These are phyloP conservation scores for Ophonus ardosiacus DNA, from an alignment of 2,888 invertebrate genomes.

Conservation along the genomic window DNA sequence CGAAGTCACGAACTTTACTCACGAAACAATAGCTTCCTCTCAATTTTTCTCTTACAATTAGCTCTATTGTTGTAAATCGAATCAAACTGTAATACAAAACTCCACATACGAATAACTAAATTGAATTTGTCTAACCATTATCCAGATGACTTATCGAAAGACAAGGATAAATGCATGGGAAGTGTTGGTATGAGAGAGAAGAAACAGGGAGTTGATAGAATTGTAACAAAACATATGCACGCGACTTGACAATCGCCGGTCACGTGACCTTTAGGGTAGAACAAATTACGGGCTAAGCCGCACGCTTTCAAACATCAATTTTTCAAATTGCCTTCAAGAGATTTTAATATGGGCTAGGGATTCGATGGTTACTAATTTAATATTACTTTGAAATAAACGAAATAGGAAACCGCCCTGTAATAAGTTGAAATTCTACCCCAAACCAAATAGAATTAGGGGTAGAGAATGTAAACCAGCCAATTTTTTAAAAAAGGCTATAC, in stretches of 20 bases:
- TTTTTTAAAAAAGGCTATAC: no score
- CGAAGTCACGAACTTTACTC: background rate
- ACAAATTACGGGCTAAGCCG: constrained; percentile 70
- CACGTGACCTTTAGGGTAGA: constrained; percentile 68
- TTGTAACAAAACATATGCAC: constrained; percentile 70
- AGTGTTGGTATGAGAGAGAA: constrained; percentile 11
- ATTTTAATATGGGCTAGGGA: constrained; percentile 65
- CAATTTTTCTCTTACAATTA: constrained; percentile 51
- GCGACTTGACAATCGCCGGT: constrained; percentile 70
- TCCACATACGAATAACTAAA: constrained; percentile 47
- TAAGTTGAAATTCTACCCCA: background rate
- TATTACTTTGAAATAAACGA: background rate
- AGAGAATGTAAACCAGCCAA: background rate
- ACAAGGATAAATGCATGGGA: constrained; percentile 27
- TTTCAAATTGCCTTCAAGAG: constrained; percentile 67
- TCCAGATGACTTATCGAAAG: constrained; percentile 68
- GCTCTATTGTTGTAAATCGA: constrained; percentile 68
- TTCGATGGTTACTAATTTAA: background rate
- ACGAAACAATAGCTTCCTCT: constrained; percentile 12
- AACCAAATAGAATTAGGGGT: background rate
- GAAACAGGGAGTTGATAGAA: constrained; percentile 64
- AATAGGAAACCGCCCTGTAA: background rate
- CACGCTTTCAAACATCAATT: constrained; percentile 69
- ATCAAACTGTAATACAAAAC: constrained; percentile 71
- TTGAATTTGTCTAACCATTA: constrained; percentile 67